phyloP scores from a whole-genome alignment of 2,113 vertebrate species.

The Centropristis striata region DNA sequence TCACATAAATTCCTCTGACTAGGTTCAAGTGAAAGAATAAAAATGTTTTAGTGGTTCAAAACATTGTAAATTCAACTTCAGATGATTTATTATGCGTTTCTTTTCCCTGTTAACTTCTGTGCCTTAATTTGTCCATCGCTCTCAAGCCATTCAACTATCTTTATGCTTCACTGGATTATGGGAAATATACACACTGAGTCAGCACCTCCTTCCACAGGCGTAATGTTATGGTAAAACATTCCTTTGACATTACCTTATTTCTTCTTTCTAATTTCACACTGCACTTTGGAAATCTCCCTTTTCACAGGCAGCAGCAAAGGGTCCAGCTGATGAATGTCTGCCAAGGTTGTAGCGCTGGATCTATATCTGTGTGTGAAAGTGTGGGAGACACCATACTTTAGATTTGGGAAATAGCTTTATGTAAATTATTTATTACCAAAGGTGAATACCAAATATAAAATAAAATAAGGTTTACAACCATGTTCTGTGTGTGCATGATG shows the following conservation, averaged over 20 bases:
- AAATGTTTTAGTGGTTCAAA: background rate
- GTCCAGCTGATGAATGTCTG: slow-evolving; percentile 23
- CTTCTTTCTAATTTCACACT: slow-evolving; percentile 52
- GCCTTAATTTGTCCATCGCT: slow-evolving; percentile 4
- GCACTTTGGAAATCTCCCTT: slow-evolving; percentile 55
- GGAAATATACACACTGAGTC: slow-evolving; percentile 49
- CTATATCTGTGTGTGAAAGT: background rate
- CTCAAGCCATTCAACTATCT: slow-evolving; percentile 19
- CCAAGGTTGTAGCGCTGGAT: slow-evolving; percentile 9
- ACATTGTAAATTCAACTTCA: slow-evolving; percentile 4
- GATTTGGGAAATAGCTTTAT: slow-evolving; percentile 11
- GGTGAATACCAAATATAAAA: background rate
- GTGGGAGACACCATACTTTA: background rate
- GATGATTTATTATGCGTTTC: background rate
- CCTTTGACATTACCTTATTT: slow-evolving; percentile 56
- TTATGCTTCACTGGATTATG: slow-evolving; percentile 34
- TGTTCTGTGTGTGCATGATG: background rate
- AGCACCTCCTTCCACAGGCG: slow-evolving; percentile 31
- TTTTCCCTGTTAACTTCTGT: background rate
- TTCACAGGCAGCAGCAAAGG: slow-evolving; percentile 21
- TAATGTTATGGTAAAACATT: slow-evolving; percentile 63
- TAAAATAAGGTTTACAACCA: background rate
- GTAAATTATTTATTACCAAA: background rate
- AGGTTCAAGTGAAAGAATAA: slow-evolving; percentile 17
- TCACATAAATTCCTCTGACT: slow-evolving; percentile 22